phyloP scores from a whole-genome alignment of 2,797 vertebrate species.

The Scyliorhinus canicula region DNA sequence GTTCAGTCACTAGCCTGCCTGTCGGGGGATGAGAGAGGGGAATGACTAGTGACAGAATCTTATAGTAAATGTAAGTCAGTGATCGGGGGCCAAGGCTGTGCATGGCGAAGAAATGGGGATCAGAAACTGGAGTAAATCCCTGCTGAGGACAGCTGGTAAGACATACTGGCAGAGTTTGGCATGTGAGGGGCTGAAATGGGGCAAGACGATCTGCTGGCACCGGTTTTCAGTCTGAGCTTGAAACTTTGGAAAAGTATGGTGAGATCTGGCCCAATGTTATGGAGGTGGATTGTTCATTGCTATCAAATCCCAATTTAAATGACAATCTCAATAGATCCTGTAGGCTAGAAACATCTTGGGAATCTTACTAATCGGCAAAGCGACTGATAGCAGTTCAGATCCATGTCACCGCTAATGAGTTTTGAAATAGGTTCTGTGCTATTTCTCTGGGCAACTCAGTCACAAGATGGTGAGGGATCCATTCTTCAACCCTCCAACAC shows the following conservation, averaged over 20 bases:
- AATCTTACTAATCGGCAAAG: too few species aligned
- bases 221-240: too few species aligned
- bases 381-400: too few species aligned
- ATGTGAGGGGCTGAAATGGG: not conserved
- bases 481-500: not conserved
- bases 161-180: not conserved
- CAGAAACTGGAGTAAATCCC: too few species aligned
- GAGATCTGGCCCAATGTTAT: too few species aligned
- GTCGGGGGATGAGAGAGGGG: not conserved
- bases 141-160: too few species aligned
- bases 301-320: too few species aligned
- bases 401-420: too few species aligned
- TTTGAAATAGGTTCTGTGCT: not conserved
- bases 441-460: not conserved
- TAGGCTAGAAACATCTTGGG: too few species aligned
- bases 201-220: not conserved
- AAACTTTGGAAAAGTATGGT: too few species aligned
- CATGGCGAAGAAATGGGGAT: not conserved
- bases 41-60: not conserved
- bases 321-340: too few species aligned
- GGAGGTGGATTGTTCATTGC: too few species aligned
- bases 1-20: not conserved
- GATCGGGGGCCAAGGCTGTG: not conserved
- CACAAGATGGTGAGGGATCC: not conserved
- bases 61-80: not conserved